phyloP scores from a whole-genome alignment of 2,888 invertebrate genomes.

The Epistrophe eligans region DNA sequence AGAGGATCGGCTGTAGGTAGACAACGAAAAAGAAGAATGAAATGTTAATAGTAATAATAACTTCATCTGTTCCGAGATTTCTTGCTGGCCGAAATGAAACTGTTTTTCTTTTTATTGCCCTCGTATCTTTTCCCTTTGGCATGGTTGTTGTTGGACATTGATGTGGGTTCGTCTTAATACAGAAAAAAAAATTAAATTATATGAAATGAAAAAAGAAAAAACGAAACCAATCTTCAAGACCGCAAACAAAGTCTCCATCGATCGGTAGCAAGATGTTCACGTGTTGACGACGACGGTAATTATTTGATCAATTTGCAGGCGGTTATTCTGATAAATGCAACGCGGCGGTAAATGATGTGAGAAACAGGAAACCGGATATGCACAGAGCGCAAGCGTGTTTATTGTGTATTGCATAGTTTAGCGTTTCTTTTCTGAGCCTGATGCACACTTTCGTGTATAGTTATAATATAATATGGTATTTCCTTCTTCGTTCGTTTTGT shows the following conservation, averaged over 20 bases:
- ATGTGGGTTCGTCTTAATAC: slow-evolving; percentile 53
- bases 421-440: slow-evolving; percentile 3
- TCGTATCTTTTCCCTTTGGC: slow-evolving; percentile 17
- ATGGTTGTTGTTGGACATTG: slow-evolving; percentile 16
- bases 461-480: slow-evolving; percentile 20
- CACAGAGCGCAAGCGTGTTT: slow-evolving; percentile 34
- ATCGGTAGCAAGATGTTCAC: slow-evolving; percentile 64
- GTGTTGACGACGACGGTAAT: slow-evolving; percentile 63
- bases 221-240: slow-evolving; percentile 33
- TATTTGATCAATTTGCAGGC: slow-evolving; percentile 73
- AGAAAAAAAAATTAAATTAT: background rate
- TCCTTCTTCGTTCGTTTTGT: slow-evolving; percentile 28
- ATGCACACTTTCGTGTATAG: slow-evolving; percentile 21
- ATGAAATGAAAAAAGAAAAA: background rate
- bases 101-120: slow-evolving; percentile 18
- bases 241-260: slow-evolving; percentile 41
- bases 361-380: slow-evolving; percentile 73
- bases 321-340: slow-evolving; percentile 61
- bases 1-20: slow-evolving; percentile 54
- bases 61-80: slow-evolving; percentile 61
- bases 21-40: slow-evolving; percentile 54
- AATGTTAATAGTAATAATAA: slow-evolving; percentile 72
- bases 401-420: slow-evolving; percentile 17
- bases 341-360: slow-evolving; percentile 63
- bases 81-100: slow-evolving; percentile 42